These are phyloP conservation scores for Xenopus borealis DNA, from an alignment of 2,113 vertebrate species.

Conservation along the genomic window DNA sequence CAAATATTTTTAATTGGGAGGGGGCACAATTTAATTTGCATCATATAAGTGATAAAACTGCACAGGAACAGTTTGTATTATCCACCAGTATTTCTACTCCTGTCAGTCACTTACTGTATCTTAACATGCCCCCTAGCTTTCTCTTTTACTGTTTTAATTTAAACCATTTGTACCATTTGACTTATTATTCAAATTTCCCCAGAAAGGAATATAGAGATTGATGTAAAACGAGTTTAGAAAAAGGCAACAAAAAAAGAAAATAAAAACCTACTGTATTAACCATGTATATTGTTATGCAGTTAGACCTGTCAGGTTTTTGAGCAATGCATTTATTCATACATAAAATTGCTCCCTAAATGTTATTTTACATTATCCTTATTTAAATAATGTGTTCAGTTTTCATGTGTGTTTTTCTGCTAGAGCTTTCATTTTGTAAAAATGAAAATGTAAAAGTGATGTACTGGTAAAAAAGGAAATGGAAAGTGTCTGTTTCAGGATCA, in stretches of 20 bases:
- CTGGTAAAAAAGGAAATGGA: too few relatives aligned
- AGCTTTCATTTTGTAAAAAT: background rate
- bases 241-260: too few relatives aligned
- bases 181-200: background rate
- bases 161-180: background rate
- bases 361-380: constrained; percentile 1
- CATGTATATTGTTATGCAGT: background rate
- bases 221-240: background rate
- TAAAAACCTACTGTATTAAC: background rate
- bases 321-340: background rate
- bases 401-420: background rate
- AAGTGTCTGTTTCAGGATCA: too few relatives aligned
- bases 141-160: too few relatives aligned
- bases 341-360: background rate
- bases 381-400: background rate
- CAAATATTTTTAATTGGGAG: too few relatives aligned
- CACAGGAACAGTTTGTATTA: too few relatives aligned
- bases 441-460: background rate
- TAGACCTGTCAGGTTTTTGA: background rate
- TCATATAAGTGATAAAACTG: too few relatives aligned
- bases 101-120: too few relatives aligned
- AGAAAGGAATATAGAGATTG: background rate
- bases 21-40: too few relatives aligned
- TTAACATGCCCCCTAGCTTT: too few relatives aligned
- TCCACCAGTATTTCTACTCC: too few relatives aligned